Base-by-base conservation (phyloP, 1,140 invertebrate species). In the Eurosta solidaginis region DNA sequence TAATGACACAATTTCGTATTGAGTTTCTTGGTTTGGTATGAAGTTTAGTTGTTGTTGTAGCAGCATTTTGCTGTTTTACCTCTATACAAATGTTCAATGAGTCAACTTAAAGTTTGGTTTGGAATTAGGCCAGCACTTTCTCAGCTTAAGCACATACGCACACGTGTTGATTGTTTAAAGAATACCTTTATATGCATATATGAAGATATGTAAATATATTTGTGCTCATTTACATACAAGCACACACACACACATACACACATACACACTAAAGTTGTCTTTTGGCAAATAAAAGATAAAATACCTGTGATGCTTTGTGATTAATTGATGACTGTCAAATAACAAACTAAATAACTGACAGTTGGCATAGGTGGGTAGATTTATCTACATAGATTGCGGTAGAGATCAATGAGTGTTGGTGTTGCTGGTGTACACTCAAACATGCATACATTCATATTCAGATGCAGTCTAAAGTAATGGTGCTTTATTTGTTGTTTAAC, bases 241-340 rank as follows among this genome's bases (percentile, higher is more conserved):
- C 22, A 6, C n/a, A n/a, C n/a, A n/a, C n/a, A n/a, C n/a, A n/a
- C n/a, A n/a, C n/a, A n/a, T n/a, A n/a, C n/a, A n/a, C n/a, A n/a
- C n/a, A n/a, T n/a, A n/a, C n/a, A n/a, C n/a, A n/a, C n/a, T n/a
- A n/a, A n/a, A n/a, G 7, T 20, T 68, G 59, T 68, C 12, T 42
- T n/a, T n/a, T 42, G 33, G 59, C 59, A 68, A 68, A 68, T 68
- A 68, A 36, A 33, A 68, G 59, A 68, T 68, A 40, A 68, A 68
- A 68, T 68, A 33, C 33, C 33, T n/a, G 59, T 42, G 59, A 36
- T 68, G 59, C 59, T 29, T 68, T 68, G n/a, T 68, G 59, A 68
- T 68, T 68, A 68, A 68, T 68, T 68, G 59, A 68, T 68, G 59
- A 68, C 33, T 40, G 59, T 68, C 59, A 68, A 68, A 68, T 68